Evolutionary conservation across 2,797 vertebrate genomes (phyloP).

Genomic region (Benthosema pterotum): DNA sequence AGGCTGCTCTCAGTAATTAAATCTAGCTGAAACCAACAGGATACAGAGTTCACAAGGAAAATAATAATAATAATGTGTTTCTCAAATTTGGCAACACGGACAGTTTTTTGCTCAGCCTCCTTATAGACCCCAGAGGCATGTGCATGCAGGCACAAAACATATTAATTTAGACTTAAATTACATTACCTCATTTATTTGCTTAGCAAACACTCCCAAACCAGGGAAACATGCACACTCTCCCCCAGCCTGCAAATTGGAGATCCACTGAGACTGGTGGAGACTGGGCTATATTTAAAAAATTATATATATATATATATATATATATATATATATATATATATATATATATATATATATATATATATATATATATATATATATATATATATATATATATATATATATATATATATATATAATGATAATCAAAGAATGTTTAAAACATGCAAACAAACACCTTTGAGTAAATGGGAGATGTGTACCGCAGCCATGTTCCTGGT

Average conservation of each 20-base stretch:
- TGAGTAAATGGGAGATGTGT: neutral
- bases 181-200: conserved; percentile 62
- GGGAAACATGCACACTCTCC: conserved; percentile 30
- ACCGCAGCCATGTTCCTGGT: neutral
- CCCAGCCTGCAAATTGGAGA: conserved; percentile 26
- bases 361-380: neutral
- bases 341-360: neutral
- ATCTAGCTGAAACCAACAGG: conserved; percentile 52
- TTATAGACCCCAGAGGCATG: conserved; percentile 51
- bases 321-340: neutral
- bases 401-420: neutral
- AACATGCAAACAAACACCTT: conserved; percentile 8
- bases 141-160: conserved; percentile 53
- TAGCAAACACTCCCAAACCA: conserved; percentile 49
- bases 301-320: neutral
- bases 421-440: conserved; percentile 1
- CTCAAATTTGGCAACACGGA: conserved; percentile 57
- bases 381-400: neutral
- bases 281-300: neutral
- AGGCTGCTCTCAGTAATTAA: conserved; percentile 56
- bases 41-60: conserved; percentile 49
- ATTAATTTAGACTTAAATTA: conserved; percentile 62
- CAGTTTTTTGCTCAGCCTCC: conserved; percentile 44
- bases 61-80: conserved; percentile 36
- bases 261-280: conserved; percentile 19